These are phyloP conservation scores for Theretra japonica DNA, from an alignment of 2,888 invertebrate genomes.

Conservation along the genomic window DNA sequence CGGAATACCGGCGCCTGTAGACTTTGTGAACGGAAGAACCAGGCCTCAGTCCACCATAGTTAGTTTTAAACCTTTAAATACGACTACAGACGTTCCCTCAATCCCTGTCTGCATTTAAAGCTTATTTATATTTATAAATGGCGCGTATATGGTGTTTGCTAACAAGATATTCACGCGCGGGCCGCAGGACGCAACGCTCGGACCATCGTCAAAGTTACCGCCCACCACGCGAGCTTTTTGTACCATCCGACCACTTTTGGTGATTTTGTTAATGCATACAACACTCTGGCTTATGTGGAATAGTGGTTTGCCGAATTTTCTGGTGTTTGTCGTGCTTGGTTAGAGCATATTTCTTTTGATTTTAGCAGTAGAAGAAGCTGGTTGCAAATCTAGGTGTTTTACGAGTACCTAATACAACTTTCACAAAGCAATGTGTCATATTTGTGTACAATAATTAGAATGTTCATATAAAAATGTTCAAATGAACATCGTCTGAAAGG, in stretches of 20 bases:
- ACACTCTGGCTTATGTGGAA: background rate
- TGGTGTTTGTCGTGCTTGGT: too few species aligned
- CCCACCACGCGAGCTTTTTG: constrained; percentile 38
- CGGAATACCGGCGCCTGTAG: too few species aligned
- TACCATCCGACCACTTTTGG: constrained; percentile 29
- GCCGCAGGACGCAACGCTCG: constrained; percentile 37
- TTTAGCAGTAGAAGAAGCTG: too few species aligned
- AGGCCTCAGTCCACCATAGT: background rate
- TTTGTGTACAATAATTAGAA: too few species aligned
- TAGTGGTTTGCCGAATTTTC: too few species aligned
- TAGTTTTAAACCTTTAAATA: background rate
- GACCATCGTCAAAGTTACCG: constrained; percentile 60
- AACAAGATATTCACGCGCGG: constrained; percentile 76
- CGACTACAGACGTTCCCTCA: constrained; percentile 22
- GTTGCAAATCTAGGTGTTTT: too few species aligned
- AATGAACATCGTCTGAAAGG: too few species aligned
- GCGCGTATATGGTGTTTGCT: constrained; percentile 77
- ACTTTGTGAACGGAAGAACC: background rate
- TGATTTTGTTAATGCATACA: constrained; percentile 12
- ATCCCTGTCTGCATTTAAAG: constrained; percentile 45
- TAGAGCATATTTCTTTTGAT: too few species aligned
- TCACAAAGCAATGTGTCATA: too few species aligned
- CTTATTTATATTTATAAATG: constrained; percentile 79
- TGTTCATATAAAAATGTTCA: too few species aligned
- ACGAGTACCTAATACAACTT: too few species aligned